Conservation (phyloP, 2,797 vertebrate species). For the Artibeus lituratus region DNA sequence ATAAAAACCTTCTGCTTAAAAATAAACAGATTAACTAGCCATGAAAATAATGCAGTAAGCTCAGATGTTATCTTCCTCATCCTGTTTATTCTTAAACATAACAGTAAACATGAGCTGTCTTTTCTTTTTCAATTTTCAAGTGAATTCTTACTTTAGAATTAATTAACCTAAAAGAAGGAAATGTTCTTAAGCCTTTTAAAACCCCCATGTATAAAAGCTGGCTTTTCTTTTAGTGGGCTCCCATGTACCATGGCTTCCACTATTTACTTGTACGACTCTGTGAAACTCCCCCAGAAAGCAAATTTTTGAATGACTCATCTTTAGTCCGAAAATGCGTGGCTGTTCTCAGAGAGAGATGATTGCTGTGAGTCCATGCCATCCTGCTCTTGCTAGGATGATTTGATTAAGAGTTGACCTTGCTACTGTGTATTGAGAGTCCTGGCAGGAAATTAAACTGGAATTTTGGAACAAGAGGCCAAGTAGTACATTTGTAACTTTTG, state of each 20-base stretch:
- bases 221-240: background rate
- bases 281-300: background rate
- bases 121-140: conserved; percentile 13
- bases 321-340: conserved; percentile 19
- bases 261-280: background rate
- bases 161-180: conserved; percentile 47
- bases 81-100: conserved; percentile 1
- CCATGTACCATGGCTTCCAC: background rate
- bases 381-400: conserved; percentile 40
- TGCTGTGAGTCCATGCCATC: conserved; percentile 33
- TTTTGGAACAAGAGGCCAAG: conserved; percentile 62
- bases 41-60: background rate
- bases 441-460: conserved; percentile 70
- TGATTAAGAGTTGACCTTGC: conserved; percentile 68
- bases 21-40: background rate
- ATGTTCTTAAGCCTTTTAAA: conserved; percentile 22
- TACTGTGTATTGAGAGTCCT: conserved; percentile 35
- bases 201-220: background rate
- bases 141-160: conserved; percentile 58
- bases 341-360: conserved; percentile 58
- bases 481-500: conserved; percentile 30
- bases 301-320: conserved; percentile 59
- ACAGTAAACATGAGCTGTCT: background rate
- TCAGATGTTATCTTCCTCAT: background rate
- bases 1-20: background rate